These are phyloP conservation scores for Prosapia bicincta DNA, from an alignment of 2,888 invertebrate species.

Conservation along the genomic window DNA sequence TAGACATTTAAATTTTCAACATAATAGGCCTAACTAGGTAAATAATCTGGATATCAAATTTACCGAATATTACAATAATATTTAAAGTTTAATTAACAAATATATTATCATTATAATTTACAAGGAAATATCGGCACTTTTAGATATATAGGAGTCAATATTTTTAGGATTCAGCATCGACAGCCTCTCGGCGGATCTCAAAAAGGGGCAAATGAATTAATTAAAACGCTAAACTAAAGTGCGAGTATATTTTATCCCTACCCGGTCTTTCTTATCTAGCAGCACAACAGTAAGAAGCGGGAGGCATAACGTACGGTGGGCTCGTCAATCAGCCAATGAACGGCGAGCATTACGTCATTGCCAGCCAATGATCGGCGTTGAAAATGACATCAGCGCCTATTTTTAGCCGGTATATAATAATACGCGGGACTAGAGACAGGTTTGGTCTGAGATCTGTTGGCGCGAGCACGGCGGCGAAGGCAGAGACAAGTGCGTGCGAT, in stretches of 20 bases:
- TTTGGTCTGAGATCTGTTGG: constrained; percentile 19
- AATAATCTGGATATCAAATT: no score
- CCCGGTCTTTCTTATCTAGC: neutral
- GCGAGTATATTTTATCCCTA: neutral
- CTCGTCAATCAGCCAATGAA: constrained; percentile 15
- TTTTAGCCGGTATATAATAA: constrained; percentile 29
- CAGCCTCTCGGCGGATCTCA: no score
- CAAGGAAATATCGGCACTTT: no score
- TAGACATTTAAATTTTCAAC: no score
- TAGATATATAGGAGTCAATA: no score
- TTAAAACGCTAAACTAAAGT: no score
- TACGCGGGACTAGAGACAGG: constrained; percentile 2
- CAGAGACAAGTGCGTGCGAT: constrained; percentile 24
- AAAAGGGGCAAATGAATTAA: no score
- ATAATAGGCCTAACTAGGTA: no score
- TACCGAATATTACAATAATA: no score
- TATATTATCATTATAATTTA: no score
- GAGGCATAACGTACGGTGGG: constrained; percentile 14
- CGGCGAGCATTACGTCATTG: constrained; percentile 46
- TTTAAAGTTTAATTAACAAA: no score
- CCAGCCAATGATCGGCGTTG: constrained; percentile 43
- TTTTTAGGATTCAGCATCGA: no score
- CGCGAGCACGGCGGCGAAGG: constrained; percentile 26
- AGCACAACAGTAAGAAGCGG: neutral
- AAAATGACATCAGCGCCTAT: constrained; percentile 33